Base-by-base conservation (phyloP, 2,797 vertebrate species). In the Clangula hyemalis region DNA sequence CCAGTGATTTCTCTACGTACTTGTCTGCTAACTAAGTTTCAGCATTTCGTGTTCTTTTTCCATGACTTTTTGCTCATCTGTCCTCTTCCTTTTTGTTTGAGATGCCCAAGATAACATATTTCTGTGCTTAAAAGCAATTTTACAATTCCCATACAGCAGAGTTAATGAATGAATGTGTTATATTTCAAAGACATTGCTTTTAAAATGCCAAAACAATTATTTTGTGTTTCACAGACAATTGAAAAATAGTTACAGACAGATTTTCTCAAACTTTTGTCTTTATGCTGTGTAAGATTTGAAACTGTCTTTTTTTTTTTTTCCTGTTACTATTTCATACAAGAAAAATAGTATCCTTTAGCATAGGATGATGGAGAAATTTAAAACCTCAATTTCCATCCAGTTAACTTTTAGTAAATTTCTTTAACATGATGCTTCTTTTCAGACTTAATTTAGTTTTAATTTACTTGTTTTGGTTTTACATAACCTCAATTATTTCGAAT, bases 261-360 rank as follows among this genome's bases (percentile, higher is more conserved):
- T 71, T 74, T 58, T 54, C 20, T 62, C 49, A 21, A 27, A 74
- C 32, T 57, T 25, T 77, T 84, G 12, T 4, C 6, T 39, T 91
- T 57, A 69, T 3, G 11, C 5, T 75, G 39, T 1, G 0, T 60
- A 58, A 61, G 28, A 45, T 32, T 78, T 73, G 22, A 69, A 76
- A 39, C 0, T 0, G 5, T 39, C 39, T 25, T 32, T 2, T 53
- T 17, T 43, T 17, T 43, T 25, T 24, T 16, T 21, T 5, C 32
- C 36, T 36, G 11, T 64, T 19, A 47, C 13, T 61, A 13, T 18
- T 34, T 21, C n/a, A 16, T 65, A 1, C 20, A 49, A 54, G 54
- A 10, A 68, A 41, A 62, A 30, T 17, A 47, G 19, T 16, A 30
- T 8, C 70, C 20, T 7, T 1, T 36, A 28, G 5, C 3, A 1